Conservation (phyloP, 2,888 invertebrate genomes). For the Cheilosia grossa region DNA sequence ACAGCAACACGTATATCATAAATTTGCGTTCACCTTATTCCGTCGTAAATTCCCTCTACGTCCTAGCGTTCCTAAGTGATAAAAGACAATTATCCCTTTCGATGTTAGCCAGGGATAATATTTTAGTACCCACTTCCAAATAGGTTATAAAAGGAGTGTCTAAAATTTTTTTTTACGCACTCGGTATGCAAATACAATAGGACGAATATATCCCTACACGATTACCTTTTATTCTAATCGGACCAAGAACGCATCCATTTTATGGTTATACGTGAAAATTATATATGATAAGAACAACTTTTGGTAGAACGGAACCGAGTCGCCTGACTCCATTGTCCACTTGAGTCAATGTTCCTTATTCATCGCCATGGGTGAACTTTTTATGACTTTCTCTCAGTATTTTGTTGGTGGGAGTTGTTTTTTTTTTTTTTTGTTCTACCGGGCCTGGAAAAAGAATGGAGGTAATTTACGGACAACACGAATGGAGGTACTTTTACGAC, state of each 20-base stretch:
- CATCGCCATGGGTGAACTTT: conserved; percentile 36
- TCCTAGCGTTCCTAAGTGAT: conserved; percentile 42
- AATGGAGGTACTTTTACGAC: conserved; percentile 36
- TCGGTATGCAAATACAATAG: conserved; percentile 12
- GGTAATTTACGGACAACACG: conserved; percentile 51
- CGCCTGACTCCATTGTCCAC: conserved; percentile 12
- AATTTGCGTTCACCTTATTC: conserved; percentile 18
- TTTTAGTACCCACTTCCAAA: conserved; percentile 31
- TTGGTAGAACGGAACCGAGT: conserved; percentile 18
- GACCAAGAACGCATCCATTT: conserved; percentile 31
- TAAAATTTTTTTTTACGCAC: conserved; percentile 17
- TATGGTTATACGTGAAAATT: conserved; percentile 37
- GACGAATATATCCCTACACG: conserved; percentile 17
- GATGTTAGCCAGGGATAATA: conserved; percentile 22
- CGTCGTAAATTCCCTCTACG: conserved; percentile 28
- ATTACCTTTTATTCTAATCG: conserved; percentile 27
- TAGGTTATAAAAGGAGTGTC: conserved; percentile 11
- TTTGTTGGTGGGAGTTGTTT: background rate
- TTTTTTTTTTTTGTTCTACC: background rate
- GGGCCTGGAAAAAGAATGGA: background rate
- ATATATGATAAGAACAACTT: conserved; percentile 57
- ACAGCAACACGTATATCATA: conserved; percentile 7
- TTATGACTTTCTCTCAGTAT: conserved; percentile 21
- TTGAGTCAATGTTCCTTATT: conserved; percentile 36
- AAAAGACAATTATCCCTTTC: conserved; percentile 52